Base-by-base conservation (phyloP, 2,113 vertebrate species). In the Corythaixoides concolor region DNA sequence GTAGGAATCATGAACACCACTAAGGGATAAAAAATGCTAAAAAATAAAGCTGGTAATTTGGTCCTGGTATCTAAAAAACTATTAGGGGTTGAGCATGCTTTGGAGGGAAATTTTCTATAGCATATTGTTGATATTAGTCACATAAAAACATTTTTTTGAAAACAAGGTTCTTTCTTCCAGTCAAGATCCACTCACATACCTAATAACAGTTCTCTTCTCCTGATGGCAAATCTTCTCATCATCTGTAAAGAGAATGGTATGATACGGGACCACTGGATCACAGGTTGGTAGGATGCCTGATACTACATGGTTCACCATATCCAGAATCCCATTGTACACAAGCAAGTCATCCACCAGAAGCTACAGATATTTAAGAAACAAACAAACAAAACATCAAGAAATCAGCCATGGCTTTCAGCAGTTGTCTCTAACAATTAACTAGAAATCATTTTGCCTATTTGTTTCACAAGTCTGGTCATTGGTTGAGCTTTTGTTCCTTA, bases 311-410 rank as follows among this genome's bases (percentile, higher is more conserved):
- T 91, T 98, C 60, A 99, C 99, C 92, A 98, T 97, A 95, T 99
- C 98, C 97, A 99, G 96, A 84, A 99, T 97, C 68, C 99, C 99
- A 5, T 99, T 99, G 97, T 99, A 99, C 76, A 99, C 99, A 33
- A 99, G 98, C 91, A 99, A 94, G 97, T 99, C 99, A 24, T 99
- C 99, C 13, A 99, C 99, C 50, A 99, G 98, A 32, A 99, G 98
- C 99, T 99, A 74, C 41, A 64, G 20, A 49, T 66, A 78, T 80
- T 89, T 47, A 88, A 73, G 49, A 85, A 91, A 95, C 12, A 74
- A 90, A 73, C 9, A 43, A 50, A 78, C 21, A 70, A 50, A 26
- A 79, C 33, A 76, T 11, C 2, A 3, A 53, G 58, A 67, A 91
- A 58, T 77, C 60, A 88, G 37, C 24, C 49, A 79, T 7, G 69